A percentile compares a stretch with the other conserved stretches of the same genome.
Evolutionary conservation across 2,888 invertebrate species (phyloP).

Genomic region (Limnephilus auricula): DNA sequence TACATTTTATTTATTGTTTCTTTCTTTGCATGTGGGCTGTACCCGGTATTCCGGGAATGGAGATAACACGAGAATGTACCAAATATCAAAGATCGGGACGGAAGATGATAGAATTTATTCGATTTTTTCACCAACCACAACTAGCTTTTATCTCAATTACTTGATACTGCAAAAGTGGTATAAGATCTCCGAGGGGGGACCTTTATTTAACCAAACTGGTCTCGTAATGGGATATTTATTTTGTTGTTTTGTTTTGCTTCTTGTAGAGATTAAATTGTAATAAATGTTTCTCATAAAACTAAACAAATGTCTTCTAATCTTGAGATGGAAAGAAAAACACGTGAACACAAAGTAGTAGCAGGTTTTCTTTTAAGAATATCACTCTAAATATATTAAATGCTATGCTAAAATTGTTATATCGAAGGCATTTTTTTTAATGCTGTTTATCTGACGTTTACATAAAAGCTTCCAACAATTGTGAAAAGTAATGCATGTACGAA

Average conservation of each 20-base stretch:
- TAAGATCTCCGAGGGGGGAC: constrained; percentile 7
- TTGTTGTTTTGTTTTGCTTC: constrained; percentile 27
- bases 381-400: background rate
- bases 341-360: background rate
- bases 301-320: background rate
- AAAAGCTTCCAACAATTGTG: background rate
- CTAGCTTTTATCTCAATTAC: constrained; percentile 49
- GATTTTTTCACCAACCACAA: constrained; percentile 45
- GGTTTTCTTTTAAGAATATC: background rate
- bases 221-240: constrained; percentile 46
- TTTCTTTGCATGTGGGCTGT: constrained; percentile 12
- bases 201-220: constrained; percentile 13
- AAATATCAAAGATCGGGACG: constrained; percentile 43
- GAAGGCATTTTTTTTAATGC: background rate
- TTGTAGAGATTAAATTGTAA: background rate
- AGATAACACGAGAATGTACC: constrained; percentile 35
- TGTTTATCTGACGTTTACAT: too few relatives aligned
- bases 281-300: background rate
- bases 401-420: background rate
- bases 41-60: background rate
- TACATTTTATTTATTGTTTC: constrained; percentile 37
- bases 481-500: background rate
- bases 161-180: constrained; percentile 36
- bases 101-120: constrained; percentile 31
- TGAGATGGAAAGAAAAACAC: background rate